These are phyloP conservation scores for Lasioglossum zephyrum DNA, from an alignment of 2,888 invertebrate species.

Conservation along the genomic window DNA sequence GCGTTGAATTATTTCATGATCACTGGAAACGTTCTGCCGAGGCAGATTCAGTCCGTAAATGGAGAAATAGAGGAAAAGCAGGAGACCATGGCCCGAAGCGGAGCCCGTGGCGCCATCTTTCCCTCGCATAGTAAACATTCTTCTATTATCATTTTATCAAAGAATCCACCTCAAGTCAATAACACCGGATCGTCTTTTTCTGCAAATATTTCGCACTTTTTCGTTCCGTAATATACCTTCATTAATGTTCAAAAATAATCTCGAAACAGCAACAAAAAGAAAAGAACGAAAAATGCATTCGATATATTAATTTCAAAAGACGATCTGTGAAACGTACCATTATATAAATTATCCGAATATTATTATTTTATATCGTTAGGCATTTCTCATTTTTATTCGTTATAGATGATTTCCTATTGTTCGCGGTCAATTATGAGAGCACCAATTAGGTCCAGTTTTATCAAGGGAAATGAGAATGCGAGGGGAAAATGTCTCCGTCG, in stretches of 20 bases:
- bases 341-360: not conserved
- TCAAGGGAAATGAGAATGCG: not conserved
- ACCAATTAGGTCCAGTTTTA: not conserved
- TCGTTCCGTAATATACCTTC: not conserved
- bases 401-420: not conserved
- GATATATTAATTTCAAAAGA: not conserved
- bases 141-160: slow-evolving; percentile 52
- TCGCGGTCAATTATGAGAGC: not conserved
- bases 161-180: not conserved
- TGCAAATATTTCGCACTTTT: not conserved
- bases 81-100: not conserved
- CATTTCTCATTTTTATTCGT: not conserved
- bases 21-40: not conserved
- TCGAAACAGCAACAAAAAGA: not conserved
- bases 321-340: not conserved
- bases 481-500: not conserved
- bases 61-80: not conserved
- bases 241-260: not conserved
- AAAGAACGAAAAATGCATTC: not conserved
- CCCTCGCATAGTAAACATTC: slow-evolving; percentile 50
- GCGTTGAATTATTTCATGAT: not conserved
- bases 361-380: not conserved
- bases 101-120: slow-evolving; percentile 65
- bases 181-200: not conserved
- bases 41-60: not conserved